These are phyloP conservation scores for Galendromus occidentalis DNA, from an alignment of 1,140 invertebrate genomes.

Conservation along the genomic window DNA sequence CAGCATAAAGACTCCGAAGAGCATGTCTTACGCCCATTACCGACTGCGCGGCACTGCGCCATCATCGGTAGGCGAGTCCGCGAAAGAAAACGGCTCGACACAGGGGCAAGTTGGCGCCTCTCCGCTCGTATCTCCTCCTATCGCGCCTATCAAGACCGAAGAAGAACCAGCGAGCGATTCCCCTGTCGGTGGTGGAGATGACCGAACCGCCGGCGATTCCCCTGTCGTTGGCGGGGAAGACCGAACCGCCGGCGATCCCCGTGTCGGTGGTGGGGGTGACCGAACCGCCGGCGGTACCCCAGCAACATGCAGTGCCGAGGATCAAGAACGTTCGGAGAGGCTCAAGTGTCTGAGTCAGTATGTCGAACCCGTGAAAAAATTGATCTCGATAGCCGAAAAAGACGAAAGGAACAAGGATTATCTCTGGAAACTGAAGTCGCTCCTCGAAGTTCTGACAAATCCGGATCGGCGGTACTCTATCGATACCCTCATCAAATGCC, in stretches of 20 bases:
- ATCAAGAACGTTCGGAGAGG: slow-evolving; percentile 73
- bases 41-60: slow-evolving; percentile 19
- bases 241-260: no score
- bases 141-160: slow-evolving; percentile 24
- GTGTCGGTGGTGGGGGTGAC: slow-evolving; percentile 23
- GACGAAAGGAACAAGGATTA: slow-evolving; percentile 58
- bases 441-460: slow-evolving; percentile 71
- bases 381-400: slow-evolving; percentile 63
- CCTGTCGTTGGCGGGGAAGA: no score
- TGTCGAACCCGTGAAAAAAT: slow-evolving; percentile 66
- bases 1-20: slow-evolving; percentile 46
- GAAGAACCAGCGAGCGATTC: slow-evolving; percentile 22
- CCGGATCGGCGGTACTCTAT: slow-evolving; percentile 56
- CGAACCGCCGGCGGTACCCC: slow-evolving; percentile 27
- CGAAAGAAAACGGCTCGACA: slow-evolving; percentile 22
- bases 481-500: slow-evolving; percentile 73
- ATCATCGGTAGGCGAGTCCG: slow-evolving; percentile 15
- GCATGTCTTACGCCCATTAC: slow-evolving; percentile 29
- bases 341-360: slow-evolving; percentile 74
- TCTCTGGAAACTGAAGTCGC: slow-evolving; percentile 69
- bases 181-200: no score
- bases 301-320: slow-evolving; percentile 35
- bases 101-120: slow-evolving; percentile 34
- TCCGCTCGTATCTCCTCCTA: slow-evolving; percentile 25
- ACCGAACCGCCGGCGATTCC: no score